Percentiles rank a stretch among this genome's conserved stretches.
Conservation (phyloP, 2,888 invertebrate genomes). For the Drosophila mercatorum region DNA sequence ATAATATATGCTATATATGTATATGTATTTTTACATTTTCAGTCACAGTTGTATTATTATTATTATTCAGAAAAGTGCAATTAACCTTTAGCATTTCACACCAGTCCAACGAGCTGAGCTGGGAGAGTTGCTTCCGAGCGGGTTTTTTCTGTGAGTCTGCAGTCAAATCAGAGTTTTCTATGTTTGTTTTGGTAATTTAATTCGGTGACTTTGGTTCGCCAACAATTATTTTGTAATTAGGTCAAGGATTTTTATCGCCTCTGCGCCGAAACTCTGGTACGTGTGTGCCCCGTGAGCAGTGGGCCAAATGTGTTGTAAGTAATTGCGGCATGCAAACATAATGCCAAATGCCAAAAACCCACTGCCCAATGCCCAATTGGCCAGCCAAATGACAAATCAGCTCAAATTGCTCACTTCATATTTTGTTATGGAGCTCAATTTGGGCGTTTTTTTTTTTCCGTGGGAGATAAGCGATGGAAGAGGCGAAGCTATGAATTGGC, state of each 20-base stretch:
- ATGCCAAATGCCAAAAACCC: conserved; percentile 46
- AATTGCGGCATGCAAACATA: conserved; percentile 73
- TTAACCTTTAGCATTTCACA: conserved; percentile 54
- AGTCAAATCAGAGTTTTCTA: conserved; percentile 34
- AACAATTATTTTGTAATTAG: conserved; percentile 79
- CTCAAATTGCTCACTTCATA: conserved; percentile 42
- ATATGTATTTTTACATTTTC: conserved; percentile 1
- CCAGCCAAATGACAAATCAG: conserved; percentile 11
- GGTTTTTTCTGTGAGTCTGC: conserved; percentile 40
- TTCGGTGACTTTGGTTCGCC: conserved; percentile 60
- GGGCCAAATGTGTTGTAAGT: conserved; percentile 56
- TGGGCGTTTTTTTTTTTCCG: conserved; percentile 14
- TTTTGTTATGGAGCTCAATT: conserved; percentile 1
- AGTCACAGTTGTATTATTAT: conserved; percentile 1
- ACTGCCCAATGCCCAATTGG: conserved; percentile 33
- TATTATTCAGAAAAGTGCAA: conserved; percentile 10
- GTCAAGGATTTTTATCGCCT: conserved; percentile 75
- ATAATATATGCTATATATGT: not conserved
- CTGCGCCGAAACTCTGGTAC: conserved; percentile 18
- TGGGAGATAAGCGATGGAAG: not conserved
- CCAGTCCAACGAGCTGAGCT: conserved; percentile 8
- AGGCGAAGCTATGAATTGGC: not conserved
- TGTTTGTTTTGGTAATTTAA: conserved; percentile 79
- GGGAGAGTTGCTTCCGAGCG: conserved; percentile 18
- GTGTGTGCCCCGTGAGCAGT: conserved; percentile 19